Evolutionary conservation across 2,888 invertebrate species (phyloP).

Genomic region (Chymomyza amoena): DNA sequence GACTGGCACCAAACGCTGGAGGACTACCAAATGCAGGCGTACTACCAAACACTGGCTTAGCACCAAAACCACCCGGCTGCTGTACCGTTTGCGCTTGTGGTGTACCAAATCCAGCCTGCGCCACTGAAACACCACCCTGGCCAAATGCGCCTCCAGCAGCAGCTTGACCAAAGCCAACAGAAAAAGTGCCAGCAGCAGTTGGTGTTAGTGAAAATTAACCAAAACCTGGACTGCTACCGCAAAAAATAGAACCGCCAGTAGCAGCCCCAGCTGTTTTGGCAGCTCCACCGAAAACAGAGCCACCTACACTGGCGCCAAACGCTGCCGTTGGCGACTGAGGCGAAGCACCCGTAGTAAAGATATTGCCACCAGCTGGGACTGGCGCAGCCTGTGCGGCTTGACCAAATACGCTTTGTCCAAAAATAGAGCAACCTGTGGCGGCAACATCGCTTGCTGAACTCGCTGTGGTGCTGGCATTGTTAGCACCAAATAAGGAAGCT

Average conservation of each 20-base stretch:
- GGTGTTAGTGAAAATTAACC: conserved; percentile 60
- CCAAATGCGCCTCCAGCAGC: no score
- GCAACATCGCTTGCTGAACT: conserved; percentile 5
- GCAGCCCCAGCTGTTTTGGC: conserved; percentile 25
- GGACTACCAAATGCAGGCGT: conserved; percentile 69
- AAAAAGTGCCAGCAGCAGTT: conserved; percentile 45
- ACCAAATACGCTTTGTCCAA: conserved; percentile 47
- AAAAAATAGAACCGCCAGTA: conserved; percentile 64
- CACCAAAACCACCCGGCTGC: conserved; percentile 70
- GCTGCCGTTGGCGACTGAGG: conserved; percentile 19
- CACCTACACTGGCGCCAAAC: conserved; percentile 27
- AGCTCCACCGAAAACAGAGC: no score
- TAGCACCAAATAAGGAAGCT: conserved; percentile 61
- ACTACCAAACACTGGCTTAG: conserved; percentile 76
- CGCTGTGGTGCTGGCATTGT: neutral
- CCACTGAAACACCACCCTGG: conserved; percentile 67
- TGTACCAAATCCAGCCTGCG: conserved; percentile 75
- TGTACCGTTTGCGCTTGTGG: conserved; percentile 60
- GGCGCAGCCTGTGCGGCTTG: conserved; percentile 23
- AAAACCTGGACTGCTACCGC: conserved; percentile 54
- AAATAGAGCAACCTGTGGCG: conserved; percentile 29
- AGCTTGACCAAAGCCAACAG: conserved; percentile 65
- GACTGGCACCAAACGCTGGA: conserved; percentile 74
- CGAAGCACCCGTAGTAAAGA: conserved; percentile 48
- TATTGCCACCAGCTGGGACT: conserved; percentile 40